Evolutionary conservation across 2,113 vertebrate species (phyloP).

Genomic region (Prunella fulvescens): DNA sequence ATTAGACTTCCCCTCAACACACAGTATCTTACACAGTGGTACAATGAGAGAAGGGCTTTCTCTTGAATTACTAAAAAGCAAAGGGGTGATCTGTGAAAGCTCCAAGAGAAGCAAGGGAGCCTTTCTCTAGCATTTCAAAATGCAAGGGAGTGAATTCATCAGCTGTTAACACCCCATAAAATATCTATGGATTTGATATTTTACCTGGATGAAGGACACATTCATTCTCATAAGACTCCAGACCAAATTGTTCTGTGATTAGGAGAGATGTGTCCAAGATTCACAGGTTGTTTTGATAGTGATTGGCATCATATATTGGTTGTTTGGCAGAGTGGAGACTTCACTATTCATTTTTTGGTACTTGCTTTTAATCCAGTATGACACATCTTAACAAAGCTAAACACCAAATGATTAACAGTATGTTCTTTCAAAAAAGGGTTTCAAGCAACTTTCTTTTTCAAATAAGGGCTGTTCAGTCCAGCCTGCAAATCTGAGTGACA

Average conservation of each 20-base stretch:
- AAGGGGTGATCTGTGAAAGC: background rate
- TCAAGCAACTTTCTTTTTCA: background rate
- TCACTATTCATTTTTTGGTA: constrained; percentile 54
- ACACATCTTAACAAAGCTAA: constrained; percentile 46
- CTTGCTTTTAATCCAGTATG: constrained; percentile 56
- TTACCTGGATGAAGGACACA: background rate
- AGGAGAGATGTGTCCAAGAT: constrained; percentile 7
- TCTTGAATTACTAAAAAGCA: constrained; percentile 43
- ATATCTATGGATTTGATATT: background rate
- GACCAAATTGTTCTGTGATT: constrained; percentile 31
- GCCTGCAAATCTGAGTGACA: background rate
- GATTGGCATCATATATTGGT: constrained; percentile 27
- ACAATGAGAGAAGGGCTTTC: background rate
- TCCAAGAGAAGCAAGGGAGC: background rate
- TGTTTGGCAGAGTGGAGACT: constrained; percentile 20
- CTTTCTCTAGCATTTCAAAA: background rate
- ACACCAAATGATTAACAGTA: background rate
- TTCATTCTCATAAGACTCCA: constrained; percentile 1
- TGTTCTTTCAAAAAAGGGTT: background rate
- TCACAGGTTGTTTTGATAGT: constrained; percentile 18
- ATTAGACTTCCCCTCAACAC: constrained; percentile 38
- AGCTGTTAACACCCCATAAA: background rate
- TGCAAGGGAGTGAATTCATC: background rate
- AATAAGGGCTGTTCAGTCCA: background rate
- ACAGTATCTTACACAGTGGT: background rate